These are phyloP conservation scores for Trichosurus vulpecula DNA, from an alignment of 2,797 vertebrate species.

Conservation along the genomic window DNA sequence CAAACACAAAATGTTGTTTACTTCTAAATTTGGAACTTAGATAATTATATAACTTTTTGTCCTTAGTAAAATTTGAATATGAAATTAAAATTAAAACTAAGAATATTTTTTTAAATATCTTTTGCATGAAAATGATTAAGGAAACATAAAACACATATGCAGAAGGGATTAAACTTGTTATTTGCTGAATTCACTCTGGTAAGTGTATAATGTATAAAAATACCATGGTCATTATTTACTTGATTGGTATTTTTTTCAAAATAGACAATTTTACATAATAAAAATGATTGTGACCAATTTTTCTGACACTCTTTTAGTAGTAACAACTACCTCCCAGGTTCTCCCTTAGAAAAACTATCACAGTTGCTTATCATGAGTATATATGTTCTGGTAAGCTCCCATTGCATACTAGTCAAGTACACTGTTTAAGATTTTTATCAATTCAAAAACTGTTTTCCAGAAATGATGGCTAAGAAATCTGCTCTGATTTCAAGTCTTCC, in stretches of 20 bases:
- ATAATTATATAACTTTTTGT: background rate
- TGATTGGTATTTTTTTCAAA: background rate
- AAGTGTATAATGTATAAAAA: background rate
- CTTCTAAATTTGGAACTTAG: background rate
- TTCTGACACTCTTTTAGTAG: background rate
- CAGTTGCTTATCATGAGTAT: background rate
- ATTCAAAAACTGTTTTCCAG: background rate
- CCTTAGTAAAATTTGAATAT: slow-evolving; percentile 32
- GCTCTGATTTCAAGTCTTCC: background rate
- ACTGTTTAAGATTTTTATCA: background rate
- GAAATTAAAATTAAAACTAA: slow-evolving; percentile 28
- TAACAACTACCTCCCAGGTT: background rate
- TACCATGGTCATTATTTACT: background rate
- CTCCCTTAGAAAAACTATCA: background rate
- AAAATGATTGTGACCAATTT: background rate
- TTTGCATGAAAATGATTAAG: slow-evolving; percentile 6
- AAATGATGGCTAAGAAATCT: background rate
- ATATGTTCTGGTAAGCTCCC: background rate
- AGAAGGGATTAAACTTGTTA: background rate
- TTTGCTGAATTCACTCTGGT: background rate
- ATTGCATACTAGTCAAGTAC: background rate
- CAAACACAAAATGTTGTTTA: slow-evolving; percentile 18
- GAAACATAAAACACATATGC: background rate
- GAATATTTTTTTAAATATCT: slow-evolving; percentile 21
- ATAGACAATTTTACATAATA: background rate